Base-by-base conservation (phyloP, 2,113 vertebrate genomes). In the Equus przewalskii region DNA sequence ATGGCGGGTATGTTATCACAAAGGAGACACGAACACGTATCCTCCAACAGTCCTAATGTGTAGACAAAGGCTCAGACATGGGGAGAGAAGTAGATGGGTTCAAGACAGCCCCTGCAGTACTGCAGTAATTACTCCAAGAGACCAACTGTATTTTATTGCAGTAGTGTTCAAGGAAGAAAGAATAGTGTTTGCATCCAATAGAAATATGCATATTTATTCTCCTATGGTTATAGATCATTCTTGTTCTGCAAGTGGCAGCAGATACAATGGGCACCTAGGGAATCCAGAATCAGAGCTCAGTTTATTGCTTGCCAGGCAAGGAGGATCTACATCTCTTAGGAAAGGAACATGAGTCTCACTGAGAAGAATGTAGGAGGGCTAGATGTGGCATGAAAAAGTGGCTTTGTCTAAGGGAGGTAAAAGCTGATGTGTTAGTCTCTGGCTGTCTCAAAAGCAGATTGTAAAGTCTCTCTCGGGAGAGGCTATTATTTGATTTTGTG, bases 221-320 rank as follows among this genome's bases (percentile, higher is more conserved):
- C 69, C 19, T 80, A 10, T 19, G 6, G 9, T 79, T 70, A 62
- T 51, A 30, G 76, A 84, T 75, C 24, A 41, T 80, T 95, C 70
- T 87, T 83, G 18, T 60, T 92, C 28, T 67, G 54, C 90, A 91
- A 95, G 73, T 83, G 5, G 51, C 67, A 41, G 7, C 79, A 89
- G 54, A 70, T 67, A 5, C 36, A 56, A 1, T 58, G 58, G 18
- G 26, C 73, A 65, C 83, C 28, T 41, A 67, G 24, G 33, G 21
- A 58, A 44, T 67, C 33, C 41, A 95, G 51, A 89, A 75, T 72
- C 30, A 81, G 44, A 67, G 51, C 33, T 96, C 65, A 86, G 22
- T 96, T 44, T 88, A 90, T 90, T 84, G 70, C 19, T 87, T 76
- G n/a, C n/a, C 88, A 58, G 67, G 56, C 65, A 83, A 82, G 64